Evolutionary conservation across 2,113 vertebrate genomes (phyloP), one percentile per base, ranked within the genome.

Genomic region (Catharus bicknelli): DNA sequence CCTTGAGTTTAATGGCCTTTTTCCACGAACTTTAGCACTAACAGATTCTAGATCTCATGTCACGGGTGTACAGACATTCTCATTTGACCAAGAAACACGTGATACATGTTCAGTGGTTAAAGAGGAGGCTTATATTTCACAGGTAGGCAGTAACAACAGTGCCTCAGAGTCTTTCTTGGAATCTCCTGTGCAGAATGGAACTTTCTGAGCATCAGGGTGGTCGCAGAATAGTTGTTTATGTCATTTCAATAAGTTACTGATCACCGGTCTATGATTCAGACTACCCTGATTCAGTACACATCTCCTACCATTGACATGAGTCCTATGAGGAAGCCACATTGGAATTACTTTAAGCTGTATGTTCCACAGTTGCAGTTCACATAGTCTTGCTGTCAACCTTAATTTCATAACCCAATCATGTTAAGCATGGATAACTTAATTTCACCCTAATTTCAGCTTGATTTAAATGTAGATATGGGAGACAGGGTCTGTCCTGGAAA

Each of bases 21-120:
- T 67, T 68, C 13, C 11, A 29, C 12, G 13, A 53, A 70, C 15
- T 68, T 93, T 27, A 64, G 22, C 43, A 16, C 18, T 12, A 45
- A 70, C 0, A 54, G 11, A 42, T 68, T 55, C 47, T 36, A 54
- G 18, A 66, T 51, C 36, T 64, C 21, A 32, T 18, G 42, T 4
- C 25, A 16, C 5, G 25, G 47, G 19, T 6, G 0, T 10, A 47
- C 25, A 58, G 32, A 32, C 18, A 66, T 14, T 13, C 2, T 42
- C 18, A 16, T 42, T 61, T 0, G 1, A 16, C 14, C 45, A 73
- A 76, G 54, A 47, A 27, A 16, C 1, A 1, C 1, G 2, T 4
- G 3, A 25, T 17, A 48, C 5, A 3, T n/a, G 19, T 15, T 74
- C 43, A 54, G 19, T 15, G 18, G 29, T n/a, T 40, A 43, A 67